These are phyloP conservation scores for Abrostola tripartita DNA, from an alignment of 2,888 invertebrate species.

Conservation along the genomic window DNA sequence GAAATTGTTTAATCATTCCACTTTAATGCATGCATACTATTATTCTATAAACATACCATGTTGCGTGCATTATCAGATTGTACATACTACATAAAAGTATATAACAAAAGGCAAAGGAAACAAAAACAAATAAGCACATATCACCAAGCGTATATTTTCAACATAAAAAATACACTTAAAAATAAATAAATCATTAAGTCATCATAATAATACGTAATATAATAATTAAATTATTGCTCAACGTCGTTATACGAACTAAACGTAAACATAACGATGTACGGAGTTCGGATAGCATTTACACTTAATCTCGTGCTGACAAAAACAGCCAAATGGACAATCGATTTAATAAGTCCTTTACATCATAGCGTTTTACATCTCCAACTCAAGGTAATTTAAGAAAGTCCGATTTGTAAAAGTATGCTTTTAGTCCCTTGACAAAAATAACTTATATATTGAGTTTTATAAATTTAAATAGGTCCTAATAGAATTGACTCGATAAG, in stretches of 20 bases:
- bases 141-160: slow-evolving; percentile 86
- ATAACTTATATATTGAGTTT: too few species aligned
- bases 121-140: slow-evolving; percentile 75
- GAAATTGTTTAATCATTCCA: too few species aligned
- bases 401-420: too few species aligned
- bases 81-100: slow-evolving; percentile 8
- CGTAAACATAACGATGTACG: slow-evolving; percentile 39
- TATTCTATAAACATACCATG: not conserved
- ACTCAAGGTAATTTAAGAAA: too few species aligned
- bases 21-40: too few species aligned
- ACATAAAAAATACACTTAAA: slow-evolving; percentile 78
- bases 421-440: too few species aligned
- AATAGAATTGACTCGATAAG: too few species aligned
- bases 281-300: not conserved
- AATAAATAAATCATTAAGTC: slow-evolving; percentile 75
- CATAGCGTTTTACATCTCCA: too few species aligned
- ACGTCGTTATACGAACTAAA: slow-evolving; percentile 49
- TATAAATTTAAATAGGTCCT: too few species aligned
- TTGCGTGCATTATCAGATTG: not conserved
- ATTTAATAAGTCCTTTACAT: not conserved
- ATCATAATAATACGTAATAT: slow-evolving; percentile 40
- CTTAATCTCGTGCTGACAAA: not conserved
- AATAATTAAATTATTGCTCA: slow-evolving; percentile 46
- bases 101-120: slow-evolving; percentile 43
- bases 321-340: not conserved